These are phyloP conservation scores for Mamestra configurata DNA, from an alignment of 1,140 invertebrate species.

Conservation along the genomic window DNA sequence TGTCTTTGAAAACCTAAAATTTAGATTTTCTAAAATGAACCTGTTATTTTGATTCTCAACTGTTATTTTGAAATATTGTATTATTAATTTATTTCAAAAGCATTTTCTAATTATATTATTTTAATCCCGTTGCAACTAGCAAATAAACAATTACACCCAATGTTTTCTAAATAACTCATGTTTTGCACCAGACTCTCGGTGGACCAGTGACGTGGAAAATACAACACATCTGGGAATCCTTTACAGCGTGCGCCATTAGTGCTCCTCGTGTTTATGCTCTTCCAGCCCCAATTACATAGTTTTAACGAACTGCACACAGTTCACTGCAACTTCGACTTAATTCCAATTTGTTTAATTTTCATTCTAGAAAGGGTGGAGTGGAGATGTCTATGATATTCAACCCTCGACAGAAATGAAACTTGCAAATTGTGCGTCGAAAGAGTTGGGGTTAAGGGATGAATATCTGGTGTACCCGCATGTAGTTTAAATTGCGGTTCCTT, in stretches of 20 bases:
- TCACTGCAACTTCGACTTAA: conserved; percentile 59
- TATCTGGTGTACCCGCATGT: conserved; percentile 76
- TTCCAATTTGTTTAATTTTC: conserved; percentile 68
- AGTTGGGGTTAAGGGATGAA: conserved; percentile 65
- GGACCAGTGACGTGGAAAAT: conserved; percentile 37
- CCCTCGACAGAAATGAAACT: conserved; percentile 54
- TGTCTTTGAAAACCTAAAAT: too few species aligned
- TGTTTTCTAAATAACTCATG: background rate
- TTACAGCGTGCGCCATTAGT: conserved; percentile 35
- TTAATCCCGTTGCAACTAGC: background rate
- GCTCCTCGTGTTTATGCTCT: conserved; percentile 31
- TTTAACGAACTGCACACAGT: conserved; percentile 64
- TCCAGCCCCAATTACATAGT: conserved; percentile 63
- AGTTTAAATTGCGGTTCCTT: conserved; percentile 79
- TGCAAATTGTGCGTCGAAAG: conserved; percentile 60
- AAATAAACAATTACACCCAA: background rate
- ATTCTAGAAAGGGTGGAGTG: conserved; percentile 53
- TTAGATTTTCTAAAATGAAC: too few species aligned
- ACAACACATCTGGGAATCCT: conserved; percentile 43
- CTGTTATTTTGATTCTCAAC: too few species aligned
- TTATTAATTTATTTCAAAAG: too few species aligned
- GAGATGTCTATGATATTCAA: background rate
- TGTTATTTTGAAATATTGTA: too few species aligned
- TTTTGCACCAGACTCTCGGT: background rate
- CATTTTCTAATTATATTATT: background rate